Conservation (phyloP, 1,140 invertebrate genomes). For the Eurosta solidaginis region DNA sequence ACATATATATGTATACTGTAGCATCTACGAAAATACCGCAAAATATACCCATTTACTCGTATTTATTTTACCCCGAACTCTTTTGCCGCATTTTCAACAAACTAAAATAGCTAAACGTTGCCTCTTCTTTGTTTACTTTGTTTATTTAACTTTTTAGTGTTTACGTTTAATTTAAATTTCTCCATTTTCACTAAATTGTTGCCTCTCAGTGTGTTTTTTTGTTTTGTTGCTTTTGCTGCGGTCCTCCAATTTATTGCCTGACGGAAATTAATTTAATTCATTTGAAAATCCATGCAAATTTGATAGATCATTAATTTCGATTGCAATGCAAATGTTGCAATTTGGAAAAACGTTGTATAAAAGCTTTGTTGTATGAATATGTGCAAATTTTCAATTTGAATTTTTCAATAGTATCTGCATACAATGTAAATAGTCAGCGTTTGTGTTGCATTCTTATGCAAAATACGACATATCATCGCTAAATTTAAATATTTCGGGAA, state of each 20-base stretch:
- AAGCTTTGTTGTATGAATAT: background rate
- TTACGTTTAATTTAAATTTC: background rate
- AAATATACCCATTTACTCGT: too few relatives aligned
- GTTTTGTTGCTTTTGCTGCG: background rate
- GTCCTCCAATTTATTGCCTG: background rate
- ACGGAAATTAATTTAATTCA: background rate
- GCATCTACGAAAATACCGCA: too few relatives aligned
- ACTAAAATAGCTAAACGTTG: too few relatives aligned
- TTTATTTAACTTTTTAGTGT: too few relatives aligned
- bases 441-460: too few relatives aligned
- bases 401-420: background rate
- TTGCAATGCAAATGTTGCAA: conserved; percentile 1
- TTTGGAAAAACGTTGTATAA: background rate
- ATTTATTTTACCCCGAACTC: too few relatives aligned
- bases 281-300: background rate
- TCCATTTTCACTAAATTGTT: background rate
- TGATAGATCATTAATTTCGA: conserved; percentile 16
- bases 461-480: conserved; percentile 21
- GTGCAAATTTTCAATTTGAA: background rate
- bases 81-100: too few relatives aligned
- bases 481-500: background rate
- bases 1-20: too few relatives aligned
- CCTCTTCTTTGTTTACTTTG: too few relatives aligned
- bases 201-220: background rate
- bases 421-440: background rate